Evolutionary conservation across 2,113 vertebrate species (phyloP).

Genomic region (Gadus chalcogrammus): DNA sequence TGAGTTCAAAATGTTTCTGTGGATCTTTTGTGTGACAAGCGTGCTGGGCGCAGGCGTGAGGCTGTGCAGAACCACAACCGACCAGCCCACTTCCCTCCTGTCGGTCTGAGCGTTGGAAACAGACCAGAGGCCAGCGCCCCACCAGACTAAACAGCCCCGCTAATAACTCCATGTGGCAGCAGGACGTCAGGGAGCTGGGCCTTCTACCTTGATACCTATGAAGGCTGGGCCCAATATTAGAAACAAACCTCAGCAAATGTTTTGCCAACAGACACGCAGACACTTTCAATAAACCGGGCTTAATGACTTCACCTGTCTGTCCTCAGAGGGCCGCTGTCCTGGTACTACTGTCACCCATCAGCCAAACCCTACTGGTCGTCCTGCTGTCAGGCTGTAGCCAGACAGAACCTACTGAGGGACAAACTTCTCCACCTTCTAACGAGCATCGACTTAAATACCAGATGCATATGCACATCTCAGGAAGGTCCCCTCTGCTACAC

Average conservation of each 20-base stretch:
- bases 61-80: no score
- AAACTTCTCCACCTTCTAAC: no score
- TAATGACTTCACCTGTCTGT: neutral
- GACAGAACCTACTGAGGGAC: slow-evolving; percentile 17
- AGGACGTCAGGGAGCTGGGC: neutral
- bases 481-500: no score
- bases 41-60: no score
- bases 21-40: no score
- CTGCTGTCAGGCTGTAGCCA: slow-evolving; percentile 20
- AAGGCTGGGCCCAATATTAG: neutral
- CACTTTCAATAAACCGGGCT: no score
- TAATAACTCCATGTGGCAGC: neutral
- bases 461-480: no score
- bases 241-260: neutral
- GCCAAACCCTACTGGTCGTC: slow-evolving; percentile 11
- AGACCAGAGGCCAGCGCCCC: neutral
- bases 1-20: no score
- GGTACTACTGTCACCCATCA: slow-evolving; percentile 16
- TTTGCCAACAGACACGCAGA: neutral
- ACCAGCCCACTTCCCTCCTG: neutral
- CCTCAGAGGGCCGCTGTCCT: neutral
- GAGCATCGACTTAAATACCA: no score
- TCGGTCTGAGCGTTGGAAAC: neutral
- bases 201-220: neutral
- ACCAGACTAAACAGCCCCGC: neutral